These are phyloP conservation scores for Drosophila seclusa DNA, from an alignment of 2,888 invertebrate species.

Conservation along the genomic window DNA sequence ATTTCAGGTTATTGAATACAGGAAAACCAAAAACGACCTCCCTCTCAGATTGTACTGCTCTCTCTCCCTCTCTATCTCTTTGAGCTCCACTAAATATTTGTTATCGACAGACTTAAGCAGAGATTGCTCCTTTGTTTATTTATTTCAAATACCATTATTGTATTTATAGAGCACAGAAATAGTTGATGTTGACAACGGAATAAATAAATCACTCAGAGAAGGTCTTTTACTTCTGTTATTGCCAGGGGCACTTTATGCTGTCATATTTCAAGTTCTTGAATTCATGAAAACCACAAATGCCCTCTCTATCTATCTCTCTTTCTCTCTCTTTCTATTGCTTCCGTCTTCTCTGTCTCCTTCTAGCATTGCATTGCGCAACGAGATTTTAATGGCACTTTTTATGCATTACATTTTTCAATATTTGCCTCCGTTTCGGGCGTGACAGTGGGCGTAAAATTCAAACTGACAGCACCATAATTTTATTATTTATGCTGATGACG, in stretches of 20 bases:
- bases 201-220: slow-evolving; percentile 22
- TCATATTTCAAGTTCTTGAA: slow-evolving; percentile 32
- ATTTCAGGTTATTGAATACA: slow-evolving; percentile 27
- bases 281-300: slow-evolving; percentile 14
- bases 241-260: slow-evolving; percentile 16
- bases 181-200: slow-evolving; percentile 7
- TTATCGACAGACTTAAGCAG: background rate
- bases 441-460: slow-evolving; percentile 70
- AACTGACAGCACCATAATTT: slow-evolving; percentile 78
- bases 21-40: slow-evolving; percentile 5
- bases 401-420: slow-evolving; percentile 66
- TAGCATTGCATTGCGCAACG: slow-evolving; percentile 60
- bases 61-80: background rate
- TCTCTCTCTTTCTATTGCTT: background rate
- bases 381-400: slow-evolving; percentile 74
- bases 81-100: background rate
- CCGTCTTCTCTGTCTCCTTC: background rate
- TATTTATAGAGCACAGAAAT: background rate
- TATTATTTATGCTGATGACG: slow-evolving; percentile 77
- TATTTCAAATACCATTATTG: background rate
- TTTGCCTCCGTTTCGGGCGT: slow-evolving; percentile 45
- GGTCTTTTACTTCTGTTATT: background rate
- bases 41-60: background rate
- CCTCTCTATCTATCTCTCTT: background rate
- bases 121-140: background rate